Percentiles rank a stretch among this genome's conserved stretches.
Evolutionary conservation across 2,113 vertebrate genomes (phyloP).

Genomic region (Perccottus glenii): DNA sequence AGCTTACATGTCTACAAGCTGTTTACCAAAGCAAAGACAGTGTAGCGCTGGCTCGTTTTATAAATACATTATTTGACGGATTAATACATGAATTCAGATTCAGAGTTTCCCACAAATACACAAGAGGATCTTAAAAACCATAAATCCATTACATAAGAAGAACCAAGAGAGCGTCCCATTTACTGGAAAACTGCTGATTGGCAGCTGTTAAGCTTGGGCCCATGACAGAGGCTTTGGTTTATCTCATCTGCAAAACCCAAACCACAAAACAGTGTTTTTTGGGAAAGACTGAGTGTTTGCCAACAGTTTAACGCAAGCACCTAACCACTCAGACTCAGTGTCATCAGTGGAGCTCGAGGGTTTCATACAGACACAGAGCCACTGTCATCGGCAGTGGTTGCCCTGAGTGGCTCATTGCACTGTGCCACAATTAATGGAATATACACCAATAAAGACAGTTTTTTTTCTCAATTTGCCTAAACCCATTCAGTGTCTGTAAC

Average conservation of each 20-base stretch:
- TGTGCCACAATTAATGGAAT: conserved; percentile 1
- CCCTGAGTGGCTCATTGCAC: neutral
- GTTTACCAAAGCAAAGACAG: too few species aligned
- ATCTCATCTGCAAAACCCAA: conserved; percentile 42
- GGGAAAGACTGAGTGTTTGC: neutral
- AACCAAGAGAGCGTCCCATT: conserved; percentile 15
- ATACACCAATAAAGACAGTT: conserved; percentile 34
- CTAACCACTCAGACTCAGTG: conserved; percentile 16
- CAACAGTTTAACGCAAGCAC: conserved; percentile 22
- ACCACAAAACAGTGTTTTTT: conserved; percentile 34
- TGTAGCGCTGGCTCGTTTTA: too few species aligned
- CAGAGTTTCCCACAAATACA: conserved; percentile 31
- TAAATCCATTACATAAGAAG: conserved; percentile 22
- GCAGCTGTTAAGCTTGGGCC: conserved; percentile 28
- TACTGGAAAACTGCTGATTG: conserved; percentile 40
- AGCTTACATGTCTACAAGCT: too few species aligned
- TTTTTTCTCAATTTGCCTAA: conserved; percentile 14
- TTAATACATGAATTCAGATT: conserved; percentile 26
- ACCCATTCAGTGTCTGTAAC: conserved; percentile 54
- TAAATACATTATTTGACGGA: neutral
- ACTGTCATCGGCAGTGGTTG: neutral
- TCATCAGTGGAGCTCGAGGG: neutral
- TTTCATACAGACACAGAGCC: conserved; percentile 14
- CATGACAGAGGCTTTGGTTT: conserved; percentile 12
- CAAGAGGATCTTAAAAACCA: conserved; percentile 4